Evolutionary conservation across 2,888 invertebrate species (phyloP).

Genomic region (Andrena fulva): DNA sequence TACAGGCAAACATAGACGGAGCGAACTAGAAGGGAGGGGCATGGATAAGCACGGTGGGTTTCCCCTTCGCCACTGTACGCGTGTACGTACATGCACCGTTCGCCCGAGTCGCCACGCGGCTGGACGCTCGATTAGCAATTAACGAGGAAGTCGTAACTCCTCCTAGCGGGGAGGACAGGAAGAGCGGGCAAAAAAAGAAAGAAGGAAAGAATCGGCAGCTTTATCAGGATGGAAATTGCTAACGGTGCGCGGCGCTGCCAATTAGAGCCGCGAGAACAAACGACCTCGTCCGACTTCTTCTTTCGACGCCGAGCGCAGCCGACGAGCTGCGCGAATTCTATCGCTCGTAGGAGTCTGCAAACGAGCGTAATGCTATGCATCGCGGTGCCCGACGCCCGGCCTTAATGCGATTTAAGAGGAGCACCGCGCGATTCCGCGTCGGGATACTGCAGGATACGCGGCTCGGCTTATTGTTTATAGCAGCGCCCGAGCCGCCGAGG

Average conservation of each 20-base stretch:
- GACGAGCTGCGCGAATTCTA: constrained; percentile 62
- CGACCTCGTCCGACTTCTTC: constrained; percentile 79
- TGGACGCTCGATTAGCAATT: constrained; percentile 80
- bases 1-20: not conserved
- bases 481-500: not conserved
- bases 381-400: not conserved
- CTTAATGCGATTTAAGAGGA: constrained; percentile 51
- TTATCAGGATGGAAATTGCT: constrained; percentile 83
- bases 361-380: constrained; percentile 38
- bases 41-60: constrained; percentile 20
- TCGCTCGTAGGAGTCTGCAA: constrained; percentile 46
- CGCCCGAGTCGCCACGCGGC: constrained; percentile 54
- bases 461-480: constrained; percentile 20
- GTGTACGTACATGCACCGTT: constrained; percentile 38
- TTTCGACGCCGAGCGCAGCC: constrained; percentile 55
- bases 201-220: constrained; percentile 69
- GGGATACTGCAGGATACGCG: not conserved
- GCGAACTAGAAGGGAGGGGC: not conserved
- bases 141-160: constrained; percentile 81
- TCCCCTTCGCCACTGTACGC: not conserved
- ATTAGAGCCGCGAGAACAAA: constrained; percentile 82
- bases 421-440: constrained; percentile 16
- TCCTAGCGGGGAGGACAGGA: constrained; percentile 27
- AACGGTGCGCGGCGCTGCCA: constrained; percentile 81
- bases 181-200: not conserved